Evolutionary conservation across 1,140 invertebrate species (phyloP).

Genomic region (Condylostylus longicornis): DNA sequence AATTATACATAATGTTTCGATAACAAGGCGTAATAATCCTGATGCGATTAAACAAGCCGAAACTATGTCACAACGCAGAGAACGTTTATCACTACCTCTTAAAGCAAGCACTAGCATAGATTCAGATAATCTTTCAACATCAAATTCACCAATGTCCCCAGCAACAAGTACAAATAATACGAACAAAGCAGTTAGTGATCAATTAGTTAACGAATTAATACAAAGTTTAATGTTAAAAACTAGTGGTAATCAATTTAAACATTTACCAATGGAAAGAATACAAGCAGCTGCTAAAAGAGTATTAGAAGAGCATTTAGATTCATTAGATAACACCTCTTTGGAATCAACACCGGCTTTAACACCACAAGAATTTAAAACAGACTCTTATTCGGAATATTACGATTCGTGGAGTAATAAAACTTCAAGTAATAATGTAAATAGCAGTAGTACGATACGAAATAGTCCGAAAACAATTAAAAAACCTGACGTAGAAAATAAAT

Average conservation of each 20-base stretch:
- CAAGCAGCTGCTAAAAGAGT: slow-evolving; percentile 40
- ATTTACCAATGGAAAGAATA: slow-evolving; percentile 39
- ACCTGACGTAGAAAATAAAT: slow-evolving; percentile 30
- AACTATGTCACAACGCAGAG: slow-evolving; percentile 20
- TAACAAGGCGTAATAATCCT: slow-evolving; percentile 24
- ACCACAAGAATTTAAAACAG: slow-evolving; percentile 25
- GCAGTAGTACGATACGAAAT: slow-evolving; percentile 37
- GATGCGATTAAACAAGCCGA: slow-evolving; percentile 22
- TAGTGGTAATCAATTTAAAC: slow-evolving; percentile 36
- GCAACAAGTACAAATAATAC: slow-evolving; percentile 17
- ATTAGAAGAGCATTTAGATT: slow-evolving; percentile 34
- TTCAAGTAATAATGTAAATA: slow-evolving; percentile 32
- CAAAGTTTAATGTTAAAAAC: slow-evolving; percentile 38
- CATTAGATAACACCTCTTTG: slow-evolving; percentile 28
- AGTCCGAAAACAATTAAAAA: slow-evolving; percentile 28
- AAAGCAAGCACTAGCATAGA: slow-evolving; percentile 29
- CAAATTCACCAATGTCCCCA: slow-evolving; percentile 37
- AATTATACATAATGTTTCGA: slow-evolving; percentile 28
- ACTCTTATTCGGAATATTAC: slow-evolving; percentile 42
- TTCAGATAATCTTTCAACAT: slow-evolving; percentile 34
- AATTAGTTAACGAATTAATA: slow-evolving; percentile 39
- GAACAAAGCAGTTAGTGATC: slow-evolving; percentile 33
- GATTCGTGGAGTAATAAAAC: slow-evolving; percentile 38
- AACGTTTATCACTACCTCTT: slow-evolving; percentile 31
- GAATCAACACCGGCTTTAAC: slow-evolving; percentile 32